Base-by-base conservation (phyloP, 2,797 vertebrate genomes). In the Buceros bicornis region DNA sequence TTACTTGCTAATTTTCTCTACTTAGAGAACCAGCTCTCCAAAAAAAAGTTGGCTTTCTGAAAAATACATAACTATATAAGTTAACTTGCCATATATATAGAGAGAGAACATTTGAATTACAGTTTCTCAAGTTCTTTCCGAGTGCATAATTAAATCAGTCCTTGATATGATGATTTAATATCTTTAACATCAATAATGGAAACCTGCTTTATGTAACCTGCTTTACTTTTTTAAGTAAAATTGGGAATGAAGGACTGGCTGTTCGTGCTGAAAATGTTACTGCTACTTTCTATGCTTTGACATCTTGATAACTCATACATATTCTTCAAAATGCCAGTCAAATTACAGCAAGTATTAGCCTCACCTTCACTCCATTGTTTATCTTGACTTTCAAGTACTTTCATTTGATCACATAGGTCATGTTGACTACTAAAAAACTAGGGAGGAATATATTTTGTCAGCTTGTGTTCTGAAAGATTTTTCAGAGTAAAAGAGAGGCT, bases 331-430 rank as follows among this genome's bases (percentile, higher is more conserved):
- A 77, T 48, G 29, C 1, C 16, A 78, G 64, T 89, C 56, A 87
- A 80, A 90, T 74, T 60, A 81, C 51, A 65, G 69, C 67, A 54
- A 71, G 33, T 56, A 56, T 90, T 78, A 93, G 21, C 18, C 58
- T 91, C 45, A 84, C 72, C n/a, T 86, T 78, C 54, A 81, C 33
- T 87, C 40, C 40, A 11, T 22, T 48, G 37, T 76, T 82, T 51
- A 80, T 58, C 40, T 43, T 92, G 66, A 85, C 76, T 87, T 92
- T 74, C 78, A 83, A 67, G 47, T n/a, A 60, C 21, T 90, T 95
- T 65, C 33, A 69, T 93, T 92, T 92, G 77, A 85, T 87, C 69
- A 67, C 43, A 64, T 33, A 87, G 69, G 62, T 93, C 78, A 67
- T 14, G 69, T 73, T 0, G 17, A 66, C 50, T 82, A 62, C 81